These are phyloP conservation scores for Synergus japonicus DNA, from an alignment of 2,888 invertebrate genomes.

Conservation along the genomic window DNA sequence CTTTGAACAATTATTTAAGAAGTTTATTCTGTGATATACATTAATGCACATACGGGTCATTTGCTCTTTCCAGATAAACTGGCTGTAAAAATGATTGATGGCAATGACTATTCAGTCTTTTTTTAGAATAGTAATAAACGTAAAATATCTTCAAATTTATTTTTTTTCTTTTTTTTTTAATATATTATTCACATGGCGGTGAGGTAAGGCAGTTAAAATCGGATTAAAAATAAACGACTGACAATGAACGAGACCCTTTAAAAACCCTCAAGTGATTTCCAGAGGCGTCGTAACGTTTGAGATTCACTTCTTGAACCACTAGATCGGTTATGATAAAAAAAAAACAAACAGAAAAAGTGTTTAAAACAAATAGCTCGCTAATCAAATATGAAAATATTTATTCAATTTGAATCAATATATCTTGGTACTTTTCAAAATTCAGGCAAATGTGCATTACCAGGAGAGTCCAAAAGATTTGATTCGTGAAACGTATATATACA, in stretches of 20 bases:
- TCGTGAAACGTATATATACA: neutral
- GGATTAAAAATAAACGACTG: constrained; percentile 37
- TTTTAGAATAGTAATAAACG: constrained; percentile 34
- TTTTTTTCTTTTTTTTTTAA: constrained; percentile 11
- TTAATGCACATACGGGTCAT: constrained; percentile 37
- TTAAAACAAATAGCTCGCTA: constrained; percentile 44
- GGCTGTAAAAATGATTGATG: constrained; percentile 38
- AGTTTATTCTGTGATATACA: constrained; percentile 33
- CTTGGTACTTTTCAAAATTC: constrained; percentile 34
- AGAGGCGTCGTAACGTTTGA: constrained; percentile 15
- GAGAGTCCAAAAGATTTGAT: constrained; percentile 39
- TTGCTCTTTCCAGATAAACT: constrained; percentile 37
- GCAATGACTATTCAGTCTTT: constrained; percentile 40
- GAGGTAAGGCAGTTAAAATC: constrained; percentile 40
- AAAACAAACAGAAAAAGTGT: constrained; percentile 27
- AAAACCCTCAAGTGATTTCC: neutral
- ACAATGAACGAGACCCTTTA: constrained; percentile 17
- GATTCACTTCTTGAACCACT: constrained; percentile 1
- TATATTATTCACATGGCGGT: constrained; percentile 38
- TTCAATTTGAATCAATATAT: constrained; percentile 43
- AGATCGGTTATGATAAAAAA: neutral
- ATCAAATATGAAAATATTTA: constrained; percentile 47
- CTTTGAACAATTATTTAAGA: constrained; percentile 36
- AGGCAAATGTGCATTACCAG: constrained; percentile 44
- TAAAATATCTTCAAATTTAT: constrained; percentile 27